Evolutionary conservation across 2,888 invertebrate species (phyloP), one percentile per base, ranked within the genome.

Genomic region (Epicampocera succincta): DNA sequence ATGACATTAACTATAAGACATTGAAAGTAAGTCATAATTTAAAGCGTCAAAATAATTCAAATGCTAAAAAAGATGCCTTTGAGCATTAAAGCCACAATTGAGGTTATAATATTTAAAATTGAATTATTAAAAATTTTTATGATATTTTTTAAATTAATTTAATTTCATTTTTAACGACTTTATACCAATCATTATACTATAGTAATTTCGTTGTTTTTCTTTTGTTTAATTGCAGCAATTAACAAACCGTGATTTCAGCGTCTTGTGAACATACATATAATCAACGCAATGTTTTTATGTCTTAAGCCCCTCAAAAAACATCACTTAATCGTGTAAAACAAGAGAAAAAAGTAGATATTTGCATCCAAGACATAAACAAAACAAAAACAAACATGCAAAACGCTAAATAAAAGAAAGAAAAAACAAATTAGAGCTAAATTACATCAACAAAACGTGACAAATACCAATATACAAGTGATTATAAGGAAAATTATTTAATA

Each of bases 221-320:
- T 66, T 65, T 29, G 42, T 79, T 80, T 75, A 82, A 78, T 82
- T 82, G 56, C 82, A 82, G 82, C 71, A 75, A 82, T 82, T 82
- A 78, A n/a, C n/a, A n/a, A n/a, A 72, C 71, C 71, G 75, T 78
- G 38, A 19, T 46, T 60, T 79, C 52, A 79, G 33, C n/a, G 60
- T 54, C 52, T 66, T 33, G 48, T 52, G 33, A 66, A 66, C 65
- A 72, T 17, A 21, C 29, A 72, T 17, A 21, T 19, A 42, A 61
- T 25, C 44, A 44, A 48, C 12, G 65, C 66, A 74, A 56, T 11
- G n/a, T 44, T 38, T 25, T 21, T 13, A 15, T n/a, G n/a, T 17
- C 38, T 65, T 78, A 75, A 65, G 65, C 46, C 17, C 29, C 29
- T 38, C 40, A 50, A 58, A 66, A 60, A 38, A 58, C 29, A 12